These are phyloP conservation scores for Hypothenemus hampei DNA, from an alignment of 1,140 invertebrate genomes.

Conservation along the genomic window DNA sequence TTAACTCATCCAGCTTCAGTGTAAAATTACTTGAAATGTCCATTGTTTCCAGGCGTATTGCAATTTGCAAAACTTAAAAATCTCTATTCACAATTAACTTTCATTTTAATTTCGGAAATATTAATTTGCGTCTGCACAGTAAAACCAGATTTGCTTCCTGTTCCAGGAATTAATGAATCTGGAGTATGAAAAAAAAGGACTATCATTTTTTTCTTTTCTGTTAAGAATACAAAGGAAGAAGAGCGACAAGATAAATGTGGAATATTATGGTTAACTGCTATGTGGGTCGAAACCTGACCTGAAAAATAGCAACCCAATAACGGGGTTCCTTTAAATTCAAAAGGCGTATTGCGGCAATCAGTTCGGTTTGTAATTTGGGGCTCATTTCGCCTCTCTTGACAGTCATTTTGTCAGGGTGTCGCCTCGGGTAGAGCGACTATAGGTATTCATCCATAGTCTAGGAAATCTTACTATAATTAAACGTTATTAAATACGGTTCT, in stretches of 20 bases:
- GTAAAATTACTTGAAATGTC: no score
- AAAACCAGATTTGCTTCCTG: no score
- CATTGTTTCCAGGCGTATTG: no score
- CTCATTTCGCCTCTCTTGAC: conserved; percentile 3
- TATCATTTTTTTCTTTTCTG: no score
- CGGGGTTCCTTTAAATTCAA: conserved; percentile 12
- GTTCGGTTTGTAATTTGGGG: conserved; percentile 16
- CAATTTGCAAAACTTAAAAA: no score
- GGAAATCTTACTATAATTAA: background rate
- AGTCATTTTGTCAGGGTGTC: conserved; percentile 2
- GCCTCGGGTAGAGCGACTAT: background rate
- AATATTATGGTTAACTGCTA: conserved; percentile 9
- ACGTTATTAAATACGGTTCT: background rate
- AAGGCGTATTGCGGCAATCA: conserved; percentile 8
- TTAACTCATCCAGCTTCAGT: background rate
- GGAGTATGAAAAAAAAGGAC: no score
- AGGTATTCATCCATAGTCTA: background rate
- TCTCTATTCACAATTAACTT: no score
- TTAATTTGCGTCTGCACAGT: no score
- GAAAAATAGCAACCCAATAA: conserved; percentile 16
- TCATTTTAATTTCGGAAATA: no score
- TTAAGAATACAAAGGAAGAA: conserved; percentile 6
- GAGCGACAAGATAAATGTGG: conserved; percentile 9
- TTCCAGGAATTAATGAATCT: no score
- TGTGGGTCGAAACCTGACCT: conserved; percentile 14